These are phyloP conservation scores for Subacronicta megacephala DNA, from an alignment of 2,888 invertebrate genomes.

Conservation along the genomic window DNA sequence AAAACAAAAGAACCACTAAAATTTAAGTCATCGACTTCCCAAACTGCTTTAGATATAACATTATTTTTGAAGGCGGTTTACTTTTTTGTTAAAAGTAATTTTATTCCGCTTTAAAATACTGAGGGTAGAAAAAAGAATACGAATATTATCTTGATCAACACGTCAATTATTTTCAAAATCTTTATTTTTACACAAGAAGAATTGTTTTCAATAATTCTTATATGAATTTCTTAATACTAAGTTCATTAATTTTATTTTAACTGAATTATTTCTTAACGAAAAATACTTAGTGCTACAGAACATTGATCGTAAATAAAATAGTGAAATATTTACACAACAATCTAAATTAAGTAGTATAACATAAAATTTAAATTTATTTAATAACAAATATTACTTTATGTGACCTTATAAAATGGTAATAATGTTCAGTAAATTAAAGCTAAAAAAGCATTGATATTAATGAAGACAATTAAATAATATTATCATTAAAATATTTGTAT, in stretches of 20 bases:
- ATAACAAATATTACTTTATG: slow-evolving; percentile 77
- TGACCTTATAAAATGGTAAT: slow-evolving; percentile 67
- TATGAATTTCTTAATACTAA: slow-evolving; percentile 75
- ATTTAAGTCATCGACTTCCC: too few species aligned
- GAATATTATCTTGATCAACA: slow-evolving; percentile 48
- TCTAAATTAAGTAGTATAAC: slow-evolving; percentile 76
- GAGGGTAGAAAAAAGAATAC: slow-evolving; percentile 40
- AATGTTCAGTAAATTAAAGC: slow-evolving; percentile 68
- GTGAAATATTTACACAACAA: slow-evolving; percentile 86
- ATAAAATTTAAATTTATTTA: slow-evolving; percentile 77
- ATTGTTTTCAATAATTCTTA: slow-evolving; percentile 78
- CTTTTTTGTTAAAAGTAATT: too few species aligned
- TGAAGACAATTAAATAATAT: slow-evolving; percentile 55
- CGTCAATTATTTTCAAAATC: slow-evolving; percentile 72
- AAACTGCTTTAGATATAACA: too few species aligned
- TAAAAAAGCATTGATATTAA: slow-evolving; percentile 59
- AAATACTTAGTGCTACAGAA: slow-evolving; percentile 75
- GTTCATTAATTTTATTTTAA: slow-evolving; percentile 69
- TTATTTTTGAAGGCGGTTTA: too few species aligned
- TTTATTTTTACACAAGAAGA: slow-evolving; percentile 86
- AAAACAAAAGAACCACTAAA: too few species aligned
- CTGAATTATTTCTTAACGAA: slow-evolving; percentile 70
- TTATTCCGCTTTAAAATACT: too few species aligned
- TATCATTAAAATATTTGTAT: slow-evolving; percentile 56
- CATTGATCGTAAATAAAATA: slow-evolving; percentile 78